Base-by-base conservation (phyloP, 2,888 invertebrate genomes). In the Thecocarcelia acutangulata region DNA sequence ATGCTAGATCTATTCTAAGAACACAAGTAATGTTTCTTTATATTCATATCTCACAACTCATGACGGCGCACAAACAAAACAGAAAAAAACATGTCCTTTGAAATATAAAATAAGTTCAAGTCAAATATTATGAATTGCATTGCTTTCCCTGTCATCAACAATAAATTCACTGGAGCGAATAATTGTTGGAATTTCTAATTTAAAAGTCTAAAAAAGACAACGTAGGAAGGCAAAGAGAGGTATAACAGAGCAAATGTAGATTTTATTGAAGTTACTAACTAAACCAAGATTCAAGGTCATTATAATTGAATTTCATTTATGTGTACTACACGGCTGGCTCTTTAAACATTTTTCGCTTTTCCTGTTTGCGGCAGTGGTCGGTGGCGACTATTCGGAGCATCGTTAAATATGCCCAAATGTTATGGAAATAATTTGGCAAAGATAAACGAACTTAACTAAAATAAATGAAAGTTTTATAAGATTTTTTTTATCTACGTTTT, bases 231-330 rank as follows among this genome's bases (percentile, higher is more conserved):
- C n/a, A 64, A 13, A 63, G 8, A 17, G 50, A 72, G n/a, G n/a
- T n/a, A 50, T 33, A 33, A 28, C 12, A 28, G 3, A 13, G 17
- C 40, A 61, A 2, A 61, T 6, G 17, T 6, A 50, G 12, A 50
- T 44, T 44, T 52, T 8, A 63, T 15, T 37, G 37, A 63, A 63
- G 50, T 48, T 42, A 9, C 3, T 40, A 44, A 44, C 33, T 46
- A 2, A 46, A 54, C 61, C 28, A 5, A 17, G 6, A 13, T 42
- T 72, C 66, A 73, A 68, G 79, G 79, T 61, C 54, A 37, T 12
- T 11, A 40, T 75, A 80, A 80, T 80, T 80, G 70, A 75, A 80
- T 75, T 75, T 24, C 75, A 75, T 75, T 69, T 64, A 80, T 63
- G n/a, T n/a, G n/a, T n/a, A n/a, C n/a, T n/a, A n/a, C n/a, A n/a